Evolutionary conservation across 1,140 invertebrate genomes (phyloP).

Genomic region (Cardiocondyla obscurior): DNA sequence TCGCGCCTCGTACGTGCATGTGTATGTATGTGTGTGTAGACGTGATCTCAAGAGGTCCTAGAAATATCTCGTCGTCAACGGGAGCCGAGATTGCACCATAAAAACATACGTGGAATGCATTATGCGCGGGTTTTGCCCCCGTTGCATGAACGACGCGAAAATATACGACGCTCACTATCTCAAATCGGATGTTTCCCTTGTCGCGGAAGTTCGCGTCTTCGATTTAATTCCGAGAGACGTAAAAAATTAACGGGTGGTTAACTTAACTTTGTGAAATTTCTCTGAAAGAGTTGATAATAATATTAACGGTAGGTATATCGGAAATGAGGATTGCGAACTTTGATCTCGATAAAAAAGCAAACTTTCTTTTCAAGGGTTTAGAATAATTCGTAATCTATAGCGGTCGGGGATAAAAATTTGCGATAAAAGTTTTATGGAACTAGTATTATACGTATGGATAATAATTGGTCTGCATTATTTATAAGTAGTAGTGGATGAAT

Average conservation of each 20-base stretch:
- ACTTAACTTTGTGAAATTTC: constrained; percentile 13
- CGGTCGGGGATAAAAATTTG: neutral
- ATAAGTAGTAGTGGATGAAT: neutral
- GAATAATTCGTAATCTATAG: neutral
- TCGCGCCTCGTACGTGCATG: neutral
- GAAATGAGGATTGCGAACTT: neutral
- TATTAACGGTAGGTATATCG: neutral
- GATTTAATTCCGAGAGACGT: neutral
- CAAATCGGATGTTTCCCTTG: neutral
- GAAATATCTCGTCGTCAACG: constrained; percentile 44
- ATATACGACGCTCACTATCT: neutral
- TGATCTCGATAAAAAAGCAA: neutral
- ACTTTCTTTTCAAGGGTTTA: neutral
- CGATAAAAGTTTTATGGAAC: neutral
- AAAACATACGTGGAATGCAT: constrained; percentile 55
- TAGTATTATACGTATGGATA: neutral
- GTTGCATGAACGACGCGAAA: neutral
- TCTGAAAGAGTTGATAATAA: neutral
- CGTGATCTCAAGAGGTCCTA: neutral
- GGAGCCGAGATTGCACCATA: constrained; percentile 9
- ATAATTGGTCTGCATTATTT: neutral
- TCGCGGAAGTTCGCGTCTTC: neutral
- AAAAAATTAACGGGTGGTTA: neutral
- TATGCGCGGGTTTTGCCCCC: neutral
- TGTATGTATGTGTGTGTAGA: neutral